Conservation (phyloP, 1,140 invertebrate species). For the Limonius californicus region DNA sequence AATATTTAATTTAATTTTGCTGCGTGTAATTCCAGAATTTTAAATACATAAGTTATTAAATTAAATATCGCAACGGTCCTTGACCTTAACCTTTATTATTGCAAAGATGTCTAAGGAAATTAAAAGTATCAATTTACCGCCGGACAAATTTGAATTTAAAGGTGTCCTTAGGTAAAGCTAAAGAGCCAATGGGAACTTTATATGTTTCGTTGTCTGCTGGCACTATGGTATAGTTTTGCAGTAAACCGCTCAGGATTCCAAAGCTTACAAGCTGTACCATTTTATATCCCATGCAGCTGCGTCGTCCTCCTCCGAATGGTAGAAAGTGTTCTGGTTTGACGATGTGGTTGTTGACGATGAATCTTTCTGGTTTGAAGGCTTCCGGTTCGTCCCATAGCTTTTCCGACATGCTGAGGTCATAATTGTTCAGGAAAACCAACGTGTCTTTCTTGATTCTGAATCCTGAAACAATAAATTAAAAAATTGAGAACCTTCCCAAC, state of each 20-base stretch:
- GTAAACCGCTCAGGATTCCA: slow-evolving; percentile 63
- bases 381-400: slow-evolving; percentile 69
- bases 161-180: slow-evolving; percentile 63
- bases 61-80: no score
- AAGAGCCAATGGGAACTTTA: slow-evolving; percentile 58
- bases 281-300: slow-evolving; percentile 87
- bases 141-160: slow-evolving; percentile 50
- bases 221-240: slow-evolving; percentile 67
- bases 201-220: slow-evolving; percentile 53
- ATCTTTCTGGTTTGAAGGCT: slow-evolving; percentile 70
- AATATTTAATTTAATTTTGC: no score
- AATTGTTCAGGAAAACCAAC: slow-evolving; percentile 84
- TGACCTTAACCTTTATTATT: no score
- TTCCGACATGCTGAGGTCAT: slow-evolving; percentile 73
- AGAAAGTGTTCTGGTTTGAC: slow-evolving; percentile 64
- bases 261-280: slow-evolving; percentile 75
- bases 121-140: not conserved
- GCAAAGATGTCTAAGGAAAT: no score
- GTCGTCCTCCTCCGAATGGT: slow-evolving; percentile 79
- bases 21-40: no score
- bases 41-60: no score
- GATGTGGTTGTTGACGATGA: slow-evolving; percentile 53
- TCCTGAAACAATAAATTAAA: slow-evolving; percentile 39
- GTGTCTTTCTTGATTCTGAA: slow-evolving; percentile 74
- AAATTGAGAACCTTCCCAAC: no score